Evolutionary conservation across 1,140 invertebrate species (phyloP), one percentile per base, ranked within the genome.

Genomic region (Drosophila baimaii): DNA sequence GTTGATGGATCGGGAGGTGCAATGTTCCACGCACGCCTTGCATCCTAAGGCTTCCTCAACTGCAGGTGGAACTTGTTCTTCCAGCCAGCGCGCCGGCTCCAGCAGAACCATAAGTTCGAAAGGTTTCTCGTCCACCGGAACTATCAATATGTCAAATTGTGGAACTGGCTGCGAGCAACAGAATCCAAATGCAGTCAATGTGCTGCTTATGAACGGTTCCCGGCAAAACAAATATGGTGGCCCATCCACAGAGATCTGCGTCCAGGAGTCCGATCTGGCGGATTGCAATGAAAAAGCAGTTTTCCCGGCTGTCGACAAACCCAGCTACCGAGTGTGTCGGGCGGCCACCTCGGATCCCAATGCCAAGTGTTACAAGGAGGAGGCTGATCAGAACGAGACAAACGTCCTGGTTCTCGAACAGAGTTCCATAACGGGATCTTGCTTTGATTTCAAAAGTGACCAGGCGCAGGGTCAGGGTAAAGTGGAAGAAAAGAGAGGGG

Each of bases 221-320:
- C 39, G 55, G 5, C 39, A 51, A 33, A 27, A 43, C 5, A 39
- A 43, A 23, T 43, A 25, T 8, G 62, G 57, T 5, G 52, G 37
- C 10, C 33, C 31, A 39, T 13, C 51, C 66, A 0, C 71, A 0
- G 66, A 83, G 37, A 77, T 86, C 10, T 44, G 77, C 43, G 77
- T 88, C 2, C 29, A 73, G 23, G 56, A 83, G 10, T 79, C 83
- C 8, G 66, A 77, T 25, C 39, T 83, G 15, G 57, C 76, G 3
- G 31, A 46, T 6, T 19, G 15, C 17, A 39, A 65, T 3, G 79
- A 89, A 49, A 21, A 41, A 3, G 76, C 56, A 0, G 37, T 41
- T n/a, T 79, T 79, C 12, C 55, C 55, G 5, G 59, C 82, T 4
- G 35, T 66, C 1, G 79, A 86, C 49, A 25, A 47, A 39, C 79